These are phyloP conservation scores for Campoplex capitator DNA, from an alignment of 2,888 invertebrate species.

Conservation along the genomic window DNA sequence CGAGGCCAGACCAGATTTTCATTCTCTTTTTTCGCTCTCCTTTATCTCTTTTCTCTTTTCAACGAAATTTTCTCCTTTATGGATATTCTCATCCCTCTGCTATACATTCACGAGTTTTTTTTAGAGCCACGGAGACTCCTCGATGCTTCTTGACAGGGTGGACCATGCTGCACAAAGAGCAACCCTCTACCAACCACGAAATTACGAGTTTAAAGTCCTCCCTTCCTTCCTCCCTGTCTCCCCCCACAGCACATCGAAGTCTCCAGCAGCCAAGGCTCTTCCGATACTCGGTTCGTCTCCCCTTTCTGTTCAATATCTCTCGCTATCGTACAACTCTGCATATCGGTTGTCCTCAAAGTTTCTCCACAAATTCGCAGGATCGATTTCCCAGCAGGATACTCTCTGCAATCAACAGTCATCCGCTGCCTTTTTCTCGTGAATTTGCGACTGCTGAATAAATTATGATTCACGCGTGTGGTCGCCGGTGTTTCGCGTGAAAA, in stretches of 20 bases:
- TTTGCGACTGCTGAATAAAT: not conserved
- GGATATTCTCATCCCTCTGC: too few relatives aligned
- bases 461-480: not conserved
- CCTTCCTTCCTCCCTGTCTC: not conserved
- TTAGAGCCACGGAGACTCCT: not conserved
- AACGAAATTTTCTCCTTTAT: not conserved
- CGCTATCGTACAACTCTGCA: not conserved
- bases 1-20: conserved; percentile 34
- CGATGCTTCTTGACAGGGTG: too few relatives aligned
- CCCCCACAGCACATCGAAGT: not conserved
- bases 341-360: not conserved
- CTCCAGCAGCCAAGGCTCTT: conserved; percentile 43
- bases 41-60: not conserved
- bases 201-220: conserved; percentile 39
- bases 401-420: not conserved
- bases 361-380: not conserved
- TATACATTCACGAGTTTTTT: not conserved
- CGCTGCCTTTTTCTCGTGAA: not conserved
- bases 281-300: conserved; percentile 52
- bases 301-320: conserved; percentile 37
- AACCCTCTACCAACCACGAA: conserved; percentile 44
- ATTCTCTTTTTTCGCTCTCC: not conserved
- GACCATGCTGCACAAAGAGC: conserved; percentile 46
- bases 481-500: too few relatives aligned
- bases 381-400: not conserved